Evolutionary conservation across 2,113 vertebrate species (phyloP), one percentile per base, ranked within the genome.

Genomic region (Coturnix japonica): DNA sequence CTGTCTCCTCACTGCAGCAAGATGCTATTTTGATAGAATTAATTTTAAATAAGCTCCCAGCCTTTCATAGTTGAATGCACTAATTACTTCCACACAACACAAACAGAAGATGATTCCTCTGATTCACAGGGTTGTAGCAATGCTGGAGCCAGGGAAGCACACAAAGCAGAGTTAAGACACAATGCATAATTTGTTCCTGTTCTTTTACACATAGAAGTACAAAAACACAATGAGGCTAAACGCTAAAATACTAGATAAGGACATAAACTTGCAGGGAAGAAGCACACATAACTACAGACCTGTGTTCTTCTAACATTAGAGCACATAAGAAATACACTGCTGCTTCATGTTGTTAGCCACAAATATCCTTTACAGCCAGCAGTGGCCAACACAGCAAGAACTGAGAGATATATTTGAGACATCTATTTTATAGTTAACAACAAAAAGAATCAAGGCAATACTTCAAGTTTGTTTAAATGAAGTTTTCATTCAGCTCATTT

Each of bases 1-100:
- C 77, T 11, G 3, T 80, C 33, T 94, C n/a, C 65, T 94, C 82
- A 60, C n/a, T 95, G 41, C 69, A 77, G 44, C 31, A 92, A 95
- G 65, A 90, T 77, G 31, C 31, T 95, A 13, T 85, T 96, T 96
- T 82, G 33, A 93, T 81, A 81, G 78, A 91, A 91, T 91, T 89
- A 93, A 95, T 90, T 92, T 95, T 95, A 96, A 95, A 96, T 92
- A 94, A 97, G 89, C 22, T 95, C 64, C 37, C 41, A 87, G 70
- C 43, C 43, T 93, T 95, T 94, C 79, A 88, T 67, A 95, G 71
- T 76, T 96, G 63, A 88, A 18, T 91, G 65, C 76, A 85, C 92
- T 96, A 88, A 96, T 93, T 95, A 95, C 56, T 90, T 94, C 84
- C 85, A 54, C 76, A 93, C 64, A 87, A 87, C 73, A 86, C 60